phyloP scores from a whole-genome alignment of 2,888 invertebrate genomes.

The Iselma pallidipennis region DNA sequence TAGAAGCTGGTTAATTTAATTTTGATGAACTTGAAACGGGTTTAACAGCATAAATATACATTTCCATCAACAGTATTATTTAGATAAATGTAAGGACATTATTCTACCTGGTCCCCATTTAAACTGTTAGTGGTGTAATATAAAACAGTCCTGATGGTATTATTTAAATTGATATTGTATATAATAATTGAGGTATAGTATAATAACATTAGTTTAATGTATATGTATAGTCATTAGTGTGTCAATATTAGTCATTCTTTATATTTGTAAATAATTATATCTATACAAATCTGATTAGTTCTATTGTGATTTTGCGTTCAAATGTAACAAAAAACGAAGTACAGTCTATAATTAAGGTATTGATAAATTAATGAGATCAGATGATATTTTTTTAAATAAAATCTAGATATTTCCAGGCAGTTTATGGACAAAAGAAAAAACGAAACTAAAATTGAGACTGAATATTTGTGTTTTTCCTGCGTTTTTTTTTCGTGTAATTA shows the following conservation, averaged over 20 bases:
- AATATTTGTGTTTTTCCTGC: neutral
- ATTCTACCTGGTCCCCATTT: neutral
- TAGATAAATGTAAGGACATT: conserved; percentile 10
- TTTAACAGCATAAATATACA: conserved; percentile 2
- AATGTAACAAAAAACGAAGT: neutral
- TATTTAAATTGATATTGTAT: conserved; percentile 3
- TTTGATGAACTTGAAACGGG: conserved; percentile 9
- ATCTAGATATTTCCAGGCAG: neutral
- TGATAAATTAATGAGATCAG: conserved; percentile 1
- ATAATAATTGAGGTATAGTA: neutral
- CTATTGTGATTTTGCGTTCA: neutral
- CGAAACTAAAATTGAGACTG: conserved; percentile 6
- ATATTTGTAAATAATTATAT: conserved; percentile 5
- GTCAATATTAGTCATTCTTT: conserved; percentile 2
- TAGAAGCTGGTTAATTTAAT: conserved; percentile 3
- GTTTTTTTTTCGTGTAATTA: neutral
- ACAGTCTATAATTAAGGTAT: neutral
- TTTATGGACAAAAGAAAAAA: neutral
- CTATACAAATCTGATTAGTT: neutral
- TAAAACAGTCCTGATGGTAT: conserved; percentile 4
- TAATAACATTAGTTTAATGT: conserved; percentile 3
- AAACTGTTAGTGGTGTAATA: conserved; percentile 6
- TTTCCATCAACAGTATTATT: conserved; percentile 15
- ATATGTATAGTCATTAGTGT: conserved; percentile 2
- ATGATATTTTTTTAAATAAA: conserved; percentile 5